Conservation (phyloP, 2,888 invertebrate genomes). For the Cinara cedri region DNA sequence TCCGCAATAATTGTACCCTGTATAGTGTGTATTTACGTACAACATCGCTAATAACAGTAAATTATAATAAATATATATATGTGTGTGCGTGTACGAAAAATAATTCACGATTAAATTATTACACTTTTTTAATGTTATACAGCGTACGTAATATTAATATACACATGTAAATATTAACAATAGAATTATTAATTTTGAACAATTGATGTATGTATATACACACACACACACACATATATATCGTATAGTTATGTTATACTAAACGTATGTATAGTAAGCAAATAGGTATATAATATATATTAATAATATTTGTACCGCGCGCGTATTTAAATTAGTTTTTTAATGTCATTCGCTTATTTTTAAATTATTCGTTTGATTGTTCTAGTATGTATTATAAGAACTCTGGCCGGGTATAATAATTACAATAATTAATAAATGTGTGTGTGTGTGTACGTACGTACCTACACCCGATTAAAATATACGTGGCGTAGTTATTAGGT, state of each 20-base stretch:
- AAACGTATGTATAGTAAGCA: not conserved
- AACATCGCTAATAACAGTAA: not conserved
- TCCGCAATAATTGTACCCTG: no score
- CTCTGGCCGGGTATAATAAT: not conserved
- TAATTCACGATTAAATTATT: constrained; percentile 38
- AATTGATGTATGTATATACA: constrained; percentile 32
- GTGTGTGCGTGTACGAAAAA: no score
- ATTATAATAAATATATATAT: no score
- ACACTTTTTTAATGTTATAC: not conserved
- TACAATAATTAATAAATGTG: constrained; percentile 29
- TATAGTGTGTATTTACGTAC: no score
- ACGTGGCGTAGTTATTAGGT: not conserved
- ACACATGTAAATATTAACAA: constrained; percentile 24
- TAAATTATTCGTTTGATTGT: constrained; percentile 35
- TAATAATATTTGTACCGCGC: constrained; percentile 22
- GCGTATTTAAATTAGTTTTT: constrained; percentile 18
- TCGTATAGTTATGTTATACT: no score
- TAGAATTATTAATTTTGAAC: constrained; percentile 31
- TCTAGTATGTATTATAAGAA: constrained; percentile 11
- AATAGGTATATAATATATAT: constrained; percentile 1
- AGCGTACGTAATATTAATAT: not conserved
- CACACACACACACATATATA: constrained; percentile 1
- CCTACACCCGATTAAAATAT: not conserved
- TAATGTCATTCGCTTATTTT: constrained; percentile 17
- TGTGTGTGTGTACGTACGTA: no score